These are phyloP conservation scores for Odontamblyopus rebecca DNA, from an alignment of 2,797 vertebrate species.

Conservation along the genomic window DNA sequence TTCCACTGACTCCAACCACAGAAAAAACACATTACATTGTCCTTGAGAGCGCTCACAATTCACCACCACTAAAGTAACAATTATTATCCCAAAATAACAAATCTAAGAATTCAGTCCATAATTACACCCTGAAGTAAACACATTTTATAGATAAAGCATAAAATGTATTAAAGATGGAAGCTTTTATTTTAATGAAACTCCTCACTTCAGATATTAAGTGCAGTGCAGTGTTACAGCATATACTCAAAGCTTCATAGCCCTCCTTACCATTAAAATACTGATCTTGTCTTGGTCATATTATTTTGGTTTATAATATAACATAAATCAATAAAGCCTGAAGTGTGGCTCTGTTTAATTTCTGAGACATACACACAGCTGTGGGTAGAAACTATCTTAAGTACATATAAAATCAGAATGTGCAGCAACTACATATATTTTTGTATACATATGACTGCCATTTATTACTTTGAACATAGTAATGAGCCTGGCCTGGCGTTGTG, in stretches of 20 bases:
- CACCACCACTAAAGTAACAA: background rate
- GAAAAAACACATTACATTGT: background rate
- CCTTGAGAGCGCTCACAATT: background rate
- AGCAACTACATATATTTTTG: background rate
- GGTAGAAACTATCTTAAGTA: background rate
- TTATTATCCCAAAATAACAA: too few species aligned
- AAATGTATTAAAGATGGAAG: background rate
- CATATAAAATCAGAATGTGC: slow-evolving; percentile 1
- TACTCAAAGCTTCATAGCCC: too few species aligned
- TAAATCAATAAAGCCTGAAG: background rate
- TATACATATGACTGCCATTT: slow-evolving; percentile 18
- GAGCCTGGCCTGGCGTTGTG: slow-evolving; percentile 37
- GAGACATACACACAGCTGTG: too few species aligned
- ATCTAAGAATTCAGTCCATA: too few species aligned
- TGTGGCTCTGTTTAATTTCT: too few species aligned
- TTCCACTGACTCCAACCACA: background rate
- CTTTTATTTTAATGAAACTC: background rate
- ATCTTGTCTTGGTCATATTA: too few species aligned
- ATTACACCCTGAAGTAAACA: too few species aligned
- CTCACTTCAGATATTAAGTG: too few species aligned
- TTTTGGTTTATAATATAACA: background rate
- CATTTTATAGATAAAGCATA: too few species aligned
- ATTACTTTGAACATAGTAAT: slow-evolving; percentile 45
- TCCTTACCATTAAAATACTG: background rate
- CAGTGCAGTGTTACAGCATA: background rate